These are phyloP conservation scores for Glossophaga mutica DNA, from an alignment of 2,797 vertebrate genomes.

Conservation along the genomic window DNA sequence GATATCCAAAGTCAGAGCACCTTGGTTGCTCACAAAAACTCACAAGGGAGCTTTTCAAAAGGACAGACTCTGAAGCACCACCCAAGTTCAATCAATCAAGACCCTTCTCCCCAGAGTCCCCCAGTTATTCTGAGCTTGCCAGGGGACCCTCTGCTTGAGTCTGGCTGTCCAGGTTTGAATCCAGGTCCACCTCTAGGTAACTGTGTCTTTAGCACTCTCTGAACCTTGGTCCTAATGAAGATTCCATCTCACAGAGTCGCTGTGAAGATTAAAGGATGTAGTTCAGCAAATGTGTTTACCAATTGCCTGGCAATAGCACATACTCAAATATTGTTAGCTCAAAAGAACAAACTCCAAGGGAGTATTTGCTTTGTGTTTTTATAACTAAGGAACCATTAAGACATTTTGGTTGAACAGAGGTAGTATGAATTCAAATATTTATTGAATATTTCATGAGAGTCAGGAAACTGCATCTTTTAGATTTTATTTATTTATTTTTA, in stretches of 20 bases:
- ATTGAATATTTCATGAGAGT: not conserved
- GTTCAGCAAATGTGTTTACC: not conserved
- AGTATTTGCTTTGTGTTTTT: constrained; percentile 19
- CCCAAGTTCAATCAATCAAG: not conserved
- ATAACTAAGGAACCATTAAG: not conserved
- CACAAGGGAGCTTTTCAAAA: not conserved
- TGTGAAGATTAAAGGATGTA: not conserved
- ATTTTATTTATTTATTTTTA: too few relatives aligned
- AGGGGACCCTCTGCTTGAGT: not conserved
- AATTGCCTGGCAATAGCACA: not conserved
- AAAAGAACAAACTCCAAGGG: not conserved
- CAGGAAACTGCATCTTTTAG: not conserved
- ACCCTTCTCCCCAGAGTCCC: not conserved
- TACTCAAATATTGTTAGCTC: not conserved
- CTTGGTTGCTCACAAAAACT: too few relatives aligned
- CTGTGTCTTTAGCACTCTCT: not conserved
- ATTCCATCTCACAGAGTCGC: not conserved
- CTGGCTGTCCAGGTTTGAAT: not conserved
- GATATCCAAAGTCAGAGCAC: not conserved
- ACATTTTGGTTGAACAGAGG: not conserved
- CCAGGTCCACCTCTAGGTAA: not conserved
- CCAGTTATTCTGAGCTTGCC: not conserved
- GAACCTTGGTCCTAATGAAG: not conserved
- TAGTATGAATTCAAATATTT: not conserved
- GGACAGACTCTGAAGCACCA: not conserved